phyloP scores from a whole-genome alignment of 1,140 invertebrate genomes.

The Drosophila teissieri region DNA sequence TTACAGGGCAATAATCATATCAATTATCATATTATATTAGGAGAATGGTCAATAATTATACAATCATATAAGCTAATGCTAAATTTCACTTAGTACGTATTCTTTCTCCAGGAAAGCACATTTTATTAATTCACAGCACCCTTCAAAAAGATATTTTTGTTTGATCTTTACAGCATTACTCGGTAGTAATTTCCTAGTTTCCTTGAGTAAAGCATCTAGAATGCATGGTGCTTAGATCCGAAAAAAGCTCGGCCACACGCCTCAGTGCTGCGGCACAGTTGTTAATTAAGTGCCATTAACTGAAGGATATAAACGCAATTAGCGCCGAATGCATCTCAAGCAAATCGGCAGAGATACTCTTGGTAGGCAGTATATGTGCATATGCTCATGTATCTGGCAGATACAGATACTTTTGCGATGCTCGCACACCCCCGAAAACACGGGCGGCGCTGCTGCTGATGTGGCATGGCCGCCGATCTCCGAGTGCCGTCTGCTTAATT shows the following conservation, averaged over 20 bases:
- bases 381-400: conserved; percentile 8
- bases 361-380: neutral
- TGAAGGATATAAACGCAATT: conserved; percentile 83
- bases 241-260: conserved; percentile 44
- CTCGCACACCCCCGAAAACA: conserved; percentile 22
- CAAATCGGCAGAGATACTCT: conserved; percentile 57
- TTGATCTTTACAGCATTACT: neutral
- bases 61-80: too few species aligned
- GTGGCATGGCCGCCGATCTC: conserved; percentile 67
- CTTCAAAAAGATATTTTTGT: too few species aligned
- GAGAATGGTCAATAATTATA: too few species aligned
- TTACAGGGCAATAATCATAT: too few species aligned
- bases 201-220: conserved; percentile 24
- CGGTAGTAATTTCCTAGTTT: neutral
- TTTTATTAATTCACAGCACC: too few species aligned
- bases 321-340: conserved; percentile 78
- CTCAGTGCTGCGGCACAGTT: conserved; percentile 75
- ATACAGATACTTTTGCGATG: conserved; percentile 17
- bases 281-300: conserved; percentile 83
- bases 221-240: conserved; percentile 35
- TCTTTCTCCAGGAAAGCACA: too few species aligned
- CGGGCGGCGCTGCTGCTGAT: conserved; percentile 74
- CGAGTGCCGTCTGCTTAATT: conserved; percentile 79
- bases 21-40: too few species aligned
- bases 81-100: too few species aligned